Conservation (phyloP, 2,888 invertebrate species). For the Rhabditoides inermis region DNA sequence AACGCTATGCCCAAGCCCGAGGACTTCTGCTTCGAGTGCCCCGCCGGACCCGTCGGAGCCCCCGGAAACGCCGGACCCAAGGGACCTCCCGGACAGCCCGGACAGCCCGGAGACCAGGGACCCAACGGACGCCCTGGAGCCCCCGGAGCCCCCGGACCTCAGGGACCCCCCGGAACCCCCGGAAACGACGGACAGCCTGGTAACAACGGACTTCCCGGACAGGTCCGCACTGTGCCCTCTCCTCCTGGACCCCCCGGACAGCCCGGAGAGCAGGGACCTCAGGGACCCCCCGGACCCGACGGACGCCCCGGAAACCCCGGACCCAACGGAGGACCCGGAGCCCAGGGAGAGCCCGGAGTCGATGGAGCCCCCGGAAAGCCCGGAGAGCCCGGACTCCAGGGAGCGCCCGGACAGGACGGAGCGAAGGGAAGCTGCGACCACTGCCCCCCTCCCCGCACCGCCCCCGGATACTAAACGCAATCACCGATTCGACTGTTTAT, state of each 20-base stretch:
- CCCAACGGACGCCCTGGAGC: constrained; percentile 32
- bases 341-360: constrained; percentile 32
- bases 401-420: constrained; percentile 29
- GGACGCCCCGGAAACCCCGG: constrained; percentile 25
- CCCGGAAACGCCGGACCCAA: constrained; percentile 35
- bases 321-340: constrained; percentile 28
- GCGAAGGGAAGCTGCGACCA: constrained; percentile 33
- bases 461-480: constrained; percentile 4
- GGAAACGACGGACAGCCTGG: constrained; percentile 32
- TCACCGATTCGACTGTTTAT: constrained; percentile 7
- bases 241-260: constrained; percentile 34
- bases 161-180: constrained; percentile 36
- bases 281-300: constrained; percentile 32
- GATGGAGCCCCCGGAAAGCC: constrained; percentile 33
- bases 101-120: constrained; percentile 22
- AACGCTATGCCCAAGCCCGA: constrained; percentile 19
- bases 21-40: constrained; percentile 36
- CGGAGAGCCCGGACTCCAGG: constrained; percentile 30
- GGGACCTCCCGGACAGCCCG: constrained; percentile 37
- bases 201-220: constrained; percentile 31
- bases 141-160: constrained; percentile 32
- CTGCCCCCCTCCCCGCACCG: no score
- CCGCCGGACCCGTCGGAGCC: constrained; percentile 15
- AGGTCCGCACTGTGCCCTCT: no score
- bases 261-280: constrained; percentile 35